Evolutionary conservation across 2,797 vertebrate genomes (phyloP).

Genomic region (Pelochelys cantorii): DNA sequence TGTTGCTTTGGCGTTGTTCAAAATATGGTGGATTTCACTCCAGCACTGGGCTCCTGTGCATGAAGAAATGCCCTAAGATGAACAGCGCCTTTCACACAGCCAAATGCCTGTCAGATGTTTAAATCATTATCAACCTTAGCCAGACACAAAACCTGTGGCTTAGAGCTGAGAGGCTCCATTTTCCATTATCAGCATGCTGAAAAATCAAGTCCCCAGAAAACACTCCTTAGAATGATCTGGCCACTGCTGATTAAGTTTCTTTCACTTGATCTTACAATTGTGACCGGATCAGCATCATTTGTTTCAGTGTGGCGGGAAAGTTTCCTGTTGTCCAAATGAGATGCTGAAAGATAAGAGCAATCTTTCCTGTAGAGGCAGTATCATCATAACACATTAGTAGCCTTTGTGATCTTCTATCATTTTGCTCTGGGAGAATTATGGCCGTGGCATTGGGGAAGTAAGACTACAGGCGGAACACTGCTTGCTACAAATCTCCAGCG

Average conservation of each 20-base stretch:
- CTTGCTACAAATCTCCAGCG: constrained; percentile 79
- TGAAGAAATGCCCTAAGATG: not conserved
- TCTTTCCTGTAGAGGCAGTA: constrained; percentile 68
- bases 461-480: constrained; percentile 74
- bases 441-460: constrained; percentile 62
- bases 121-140: not conserved
- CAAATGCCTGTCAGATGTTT: not conserved
- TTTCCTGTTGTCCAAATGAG: constrained; percentile 62
- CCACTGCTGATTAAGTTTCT: not conserved
- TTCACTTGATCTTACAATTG: not conserved
- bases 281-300: constrained; percentile 22
- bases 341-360: constrained; percentile 52
- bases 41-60: not conserved
- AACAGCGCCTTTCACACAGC: not conserved
- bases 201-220: not conserved
- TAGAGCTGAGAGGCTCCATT: not conserved
- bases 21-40: not conserved
- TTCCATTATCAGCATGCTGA: not conserved
- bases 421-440: constrained; percentile 75
- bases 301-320: constrained; percentile 44
- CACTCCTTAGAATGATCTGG: not conserved
- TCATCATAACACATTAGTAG: constrained; percentile 79
- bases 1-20: not conserved
- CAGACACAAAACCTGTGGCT: not conserved
- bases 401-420: constrained; percentile 75